Base-by-base conservation (phyloP, 2,797 vertebrate genomes). In the Acanthurus tractus region DNA sequence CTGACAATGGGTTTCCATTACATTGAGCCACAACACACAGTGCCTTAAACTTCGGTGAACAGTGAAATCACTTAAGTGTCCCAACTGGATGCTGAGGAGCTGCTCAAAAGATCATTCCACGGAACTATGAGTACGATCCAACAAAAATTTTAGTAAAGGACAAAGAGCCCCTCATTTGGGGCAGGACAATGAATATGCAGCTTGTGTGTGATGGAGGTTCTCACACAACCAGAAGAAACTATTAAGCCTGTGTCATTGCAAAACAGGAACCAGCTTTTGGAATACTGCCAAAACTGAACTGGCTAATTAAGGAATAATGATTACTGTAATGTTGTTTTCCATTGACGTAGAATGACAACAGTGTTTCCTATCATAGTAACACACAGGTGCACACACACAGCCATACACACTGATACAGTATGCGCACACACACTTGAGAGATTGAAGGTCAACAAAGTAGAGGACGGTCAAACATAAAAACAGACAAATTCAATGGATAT, bases 331-430 rank as follows among this genome's bases (percentile, higher is more conserved):
- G 76, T 90, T 91, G 85, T 87, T 85, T 82, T 88, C 84, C 85
- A 85, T 3, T 89, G 88, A 92, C 86, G 79, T 81, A 85, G 81
- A 86, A 85, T 89, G 81, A 91, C 90, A 88, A 79, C 83, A 88
- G 57, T 81, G 81, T 91, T 94, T 94, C 89, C 92, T 86, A 83
- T 78, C 10, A 12, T 61, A 18, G 9, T 70, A 82, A 82, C 77
- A 79, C 59, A 69, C 20, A 9, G 64, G 78, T 55, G 74, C 59
- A 81, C 61, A 68, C 63, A 63, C 6, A 22, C 10, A 55, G 12
- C 20, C 70, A 9, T 20, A 25, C 54, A 17, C 65, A 25, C 54
- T 15, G 57, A n/a, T 25, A 61, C 25, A 46, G 40, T 12, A 22
- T 63, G 44, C 71, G 42, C 75, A 20, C 12, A 64, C 44, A 69